Evolutionary conservation across 1,140 invertebrate genomes (phyloP).

Genomic region (Sesamia nonagrioides): DNA sequence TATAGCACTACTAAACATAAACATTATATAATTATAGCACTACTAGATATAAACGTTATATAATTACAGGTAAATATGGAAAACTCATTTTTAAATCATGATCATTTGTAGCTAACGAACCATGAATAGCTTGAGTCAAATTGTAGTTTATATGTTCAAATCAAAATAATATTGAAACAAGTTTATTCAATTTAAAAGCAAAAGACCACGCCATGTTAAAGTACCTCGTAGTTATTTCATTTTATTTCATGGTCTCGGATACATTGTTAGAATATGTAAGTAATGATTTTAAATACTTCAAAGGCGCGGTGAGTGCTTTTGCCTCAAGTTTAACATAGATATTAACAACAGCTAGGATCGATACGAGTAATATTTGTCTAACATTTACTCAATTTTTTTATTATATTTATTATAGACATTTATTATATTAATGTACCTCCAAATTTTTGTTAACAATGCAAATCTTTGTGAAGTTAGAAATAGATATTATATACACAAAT

Average conservation of each 20-base stretch:
- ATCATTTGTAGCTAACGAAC: slow-evolving; percentile 2
- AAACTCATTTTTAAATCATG: neutral
- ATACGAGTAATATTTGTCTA: too few relatives aligned
- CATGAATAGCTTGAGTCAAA: neutral
- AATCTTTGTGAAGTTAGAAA: too few relatives aligned
- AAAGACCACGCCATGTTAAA: neutral
- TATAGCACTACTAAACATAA: too few relatives aligned
- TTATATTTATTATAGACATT: too few relatives aligned
- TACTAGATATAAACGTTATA: too few relatives aligned
- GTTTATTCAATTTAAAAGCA: neutral
- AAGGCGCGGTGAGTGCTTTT: neutral
- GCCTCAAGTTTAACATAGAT: neutral
- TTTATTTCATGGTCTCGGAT: neutral
- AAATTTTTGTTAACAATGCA: too few relatives aligned
- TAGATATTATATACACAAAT: too few relatives aligned
- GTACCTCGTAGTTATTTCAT: neutral
- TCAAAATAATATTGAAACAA: neutral
- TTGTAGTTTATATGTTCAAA: neutral
- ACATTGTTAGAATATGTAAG: slow-evolving; percentile 4
- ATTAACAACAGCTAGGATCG: too few relatives aligned
- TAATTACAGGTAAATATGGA: neutral
- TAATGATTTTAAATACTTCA: neutral
- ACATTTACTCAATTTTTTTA: too few relatives aligned
- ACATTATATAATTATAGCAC: too few relatives aligned
- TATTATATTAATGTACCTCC: too few relatives aligned